Percentiles rank a stretch among this genome's conserved stretches.
phyloP scores from a whole-genome alignment of 2,888 invertebrate genomes.

The Autographa gamma region DNA sequence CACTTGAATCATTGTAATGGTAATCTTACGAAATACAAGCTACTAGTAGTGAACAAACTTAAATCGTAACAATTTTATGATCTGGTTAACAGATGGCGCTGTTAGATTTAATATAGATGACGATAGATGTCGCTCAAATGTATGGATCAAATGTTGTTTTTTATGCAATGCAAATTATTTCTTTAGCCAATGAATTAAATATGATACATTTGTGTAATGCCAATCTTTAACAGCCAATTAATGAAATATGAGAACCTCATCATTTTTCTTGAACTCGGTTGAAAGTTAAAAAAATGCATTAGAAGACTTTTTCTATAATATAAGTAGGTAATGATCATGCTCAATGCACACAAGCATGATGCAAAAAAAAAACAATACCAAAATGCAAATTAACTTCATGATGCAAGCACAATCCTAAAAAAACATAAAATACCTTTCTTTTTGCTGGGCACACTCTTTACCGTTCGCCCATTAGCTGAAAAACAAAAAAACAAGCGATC shows the following conservation, averaged over 20 bases:
- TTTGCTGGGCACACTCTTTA: constrained; percentile 70
- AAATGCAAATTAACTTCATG: constrained; percentile 7
- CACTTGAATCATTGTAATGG: no score
- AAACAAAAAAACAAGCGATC: constrained; percentile 57
- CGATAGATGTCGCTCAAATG: background rate
- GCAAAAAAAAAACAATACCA: no score
- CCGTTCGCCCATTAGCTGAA: constrained; percentile 77
- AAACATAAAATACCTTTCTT: constrained; percentile 73
- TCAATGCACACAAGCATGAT: background rate
- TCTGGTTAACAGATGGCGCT: background rate
- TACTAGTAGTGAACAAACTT: no score
- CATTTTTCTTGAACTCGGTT: no score
- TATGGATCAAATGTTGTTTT: background rate
- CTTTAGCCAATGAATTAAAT: background rate
- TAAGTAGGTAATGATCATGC: background rate
- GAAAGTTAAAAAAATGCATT: no score
- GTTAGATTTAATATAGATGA: background rate
- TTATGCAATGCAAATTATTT: background rate
- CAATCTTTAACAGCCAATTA: background rate
- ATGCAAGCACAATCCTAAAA: constrained; percentile 35
- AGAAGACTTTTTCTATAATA: no score
- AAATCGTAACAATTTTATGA: background rate
- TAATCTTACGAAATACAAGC: no score
- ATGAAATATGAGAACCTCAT: no score
- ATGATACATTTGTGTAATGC: no score